Evolutionary conservation across 1,140 invertebrate genomes (phyloP).

Genomic region (Leptinotarsa undecemlineata): DNA sequence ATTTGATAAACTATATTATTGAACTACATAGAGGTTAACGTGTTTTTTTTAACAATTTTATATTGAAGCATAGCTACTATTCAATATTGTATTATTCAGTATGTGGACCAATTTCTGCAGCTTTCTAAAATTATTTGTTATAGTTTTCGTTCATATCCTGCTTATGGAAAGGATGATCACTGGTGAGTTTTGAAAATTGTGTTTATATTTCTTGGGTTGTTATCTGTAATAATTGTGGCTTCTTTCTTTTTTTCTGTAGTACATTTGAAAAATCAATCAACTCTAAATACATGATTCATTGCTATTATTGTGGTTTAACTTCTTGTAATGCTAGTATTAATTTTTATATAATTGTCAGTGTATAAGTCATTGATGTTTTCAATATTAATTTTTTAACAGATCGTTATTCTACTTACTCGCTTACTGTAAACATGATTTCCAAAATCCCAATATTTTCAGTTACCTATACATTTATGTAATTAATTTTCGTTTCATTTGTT

Average conservation of each 20-base stretch:
- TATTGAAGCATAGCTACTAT: no score
- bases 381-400: no score
- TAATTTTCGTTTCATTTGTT: neutral
- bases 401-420: no score
- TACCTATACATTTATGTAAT: neutral
- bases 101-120: neutral
- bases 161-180: constrained; percentile 27
- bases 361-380: no score
- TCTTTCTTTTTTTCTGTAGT: constrained; percentile 1
- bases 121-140: constrained; percentile 22
- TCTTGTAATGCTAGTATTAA: no score
- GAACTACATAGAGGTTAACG: no score
- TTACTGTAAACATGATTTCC: neutral
- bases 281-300: neutral
- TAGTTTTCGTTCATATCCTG: constrained; percentile 25
- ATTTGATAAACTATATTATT: no score
- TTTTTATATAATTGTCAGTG: neutral
- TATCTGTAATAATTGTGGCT: constrained; percentile 6
- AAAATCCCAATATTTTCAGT: neutral
- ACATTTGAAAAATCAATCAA: neutral
- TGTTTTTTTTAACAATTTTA: no score
- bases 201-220: constrained; percentile 11
- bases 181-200: constrained; percentile 23
- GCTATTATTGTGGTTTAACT: no score
- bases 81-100: neutral